phyloP scores from a whole-genome alignment of 2,113 vertebrate species.

The Fregata magnificens region DNA sequence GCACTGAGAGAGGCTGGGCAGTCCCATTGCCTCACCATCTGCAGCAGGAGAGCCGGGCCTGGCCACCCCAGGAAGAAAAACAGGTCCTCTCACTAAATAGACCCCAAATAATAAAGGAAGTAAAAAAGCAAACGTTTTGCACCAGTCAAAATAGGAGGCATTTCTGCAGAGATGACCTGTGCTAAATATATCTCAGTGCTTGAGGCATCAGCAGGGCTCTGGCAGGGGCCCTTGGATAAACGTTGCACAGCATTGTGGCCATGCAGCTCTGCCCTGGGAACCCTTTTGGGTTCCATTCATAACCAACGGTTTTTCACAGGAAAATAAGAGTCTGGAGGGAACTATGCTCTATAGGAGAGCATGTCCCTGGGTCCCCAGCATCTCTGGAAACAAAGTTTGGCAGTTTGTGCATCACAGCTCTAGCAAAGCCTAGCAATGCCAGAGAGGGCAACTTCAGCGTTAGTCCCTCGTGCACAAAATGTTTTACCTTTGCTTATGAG shows the following conservation, averaged over 20 bases:
- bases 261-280: neutral
- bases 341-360: neutral
- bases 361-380: neutral
- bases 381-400: neutral
- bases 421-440: neutral
- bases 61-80: neutral
- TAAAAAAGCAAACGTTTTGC: neutral
- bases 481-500: neutral
- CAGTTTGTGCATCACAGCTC: neutral
- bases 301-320: neutral
- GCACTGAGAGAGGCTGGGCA: neutral
- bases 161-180: neutral
- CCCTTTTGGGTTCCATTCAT: neutral
- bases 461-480: neutral
- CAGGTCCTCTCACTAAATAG: neutral
- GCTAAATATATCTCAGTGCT: neutral
- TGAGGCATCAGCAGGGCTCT: neutral
- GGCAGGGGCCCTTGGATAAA: neutral
- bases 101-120: neutral
- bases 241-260: fast-evolving
- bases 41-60: neutral
- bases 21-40: fast-evolving
- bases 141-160: neutral
- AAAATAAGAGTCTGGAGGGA: neutral
- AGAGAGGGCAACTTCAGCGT: neutral